These are phyloP conservation scores for Dunckerocampus dactyliophorus DNA, from an alignment of 2,113 vertebrate species.

Conservation along the genomic window DNA sequence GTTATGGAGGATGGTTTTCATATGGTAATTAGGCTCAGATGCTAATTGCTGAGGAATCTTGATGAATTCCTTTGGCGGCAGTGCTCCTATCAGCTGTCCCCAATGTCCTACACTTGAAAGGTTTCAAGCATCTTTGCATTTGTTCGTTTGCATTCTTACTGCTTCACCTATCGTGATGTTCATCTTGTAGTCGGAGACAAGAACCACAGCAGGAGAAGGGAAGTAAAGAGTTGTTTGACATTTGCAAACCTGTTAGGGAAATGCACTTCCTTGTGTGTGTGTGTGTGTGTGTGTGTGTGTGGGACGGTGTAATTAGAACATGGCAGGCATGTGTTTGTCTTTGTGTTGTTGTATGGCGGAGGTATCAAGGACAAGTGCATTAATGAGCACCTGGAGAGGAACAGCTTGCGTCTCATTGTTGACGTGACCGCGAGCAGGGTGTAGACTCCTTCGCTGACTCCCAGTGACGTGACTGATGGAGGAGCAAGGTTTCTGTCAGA, in stretches of 20 bases:
- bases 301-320: slow-evolving; percentile 60
- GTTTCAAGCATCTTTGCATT: slow-evolving; percentile 40
- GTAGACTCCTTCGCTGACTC: slow-evolving; percentile 67
- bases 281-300: slow-evolving; percentile 27
- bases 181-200: slow-evolving; percentile 9
- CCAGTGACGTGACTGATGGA: slow-evolving; percentile 72
- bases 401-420: slow-evolving; percentile 78
- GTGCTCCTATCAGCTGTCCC: slow-evolving; percentile 48
- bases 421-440: slow-evolving; percentile 72
- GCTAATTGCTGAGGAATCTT: slow-evolving; percentile 64
- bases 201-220: slow-evolving; percentile 24
- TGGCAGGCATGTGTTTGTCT: slow-evolving; percentile 66
- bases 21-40: slow-evolving; percentile 69
- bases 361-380: slow-evolving; percentile 77
- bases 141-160: slow-evolving; percentile 17
- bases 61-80: slow-evolving; percentile 52
- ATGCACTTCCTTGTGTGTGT: slow-evolving; percentile 45
- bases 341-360: slow-evolving; percentile 64
- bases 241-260: slow-evolving; percentile 62
- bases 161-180: slow-evolving; percentile 17
- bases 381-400: slow-evolving; percentile 79
- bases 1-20: slow-evolving; percentile 57
- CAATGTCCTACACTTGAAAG: slow-evolving; percentile 58
- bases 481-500: slow-evolving; percentile 78
- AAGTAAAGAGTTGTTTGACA: slow-evolving; percentile 60